Percentiles rank a stretch among this genome's conserved stretches.
These are phyloP conservation scores for Caenorhabditis remanei DNA, from an alignment of 1,140 invertebrate genomes.

Conservation along the genomic window DNA sequence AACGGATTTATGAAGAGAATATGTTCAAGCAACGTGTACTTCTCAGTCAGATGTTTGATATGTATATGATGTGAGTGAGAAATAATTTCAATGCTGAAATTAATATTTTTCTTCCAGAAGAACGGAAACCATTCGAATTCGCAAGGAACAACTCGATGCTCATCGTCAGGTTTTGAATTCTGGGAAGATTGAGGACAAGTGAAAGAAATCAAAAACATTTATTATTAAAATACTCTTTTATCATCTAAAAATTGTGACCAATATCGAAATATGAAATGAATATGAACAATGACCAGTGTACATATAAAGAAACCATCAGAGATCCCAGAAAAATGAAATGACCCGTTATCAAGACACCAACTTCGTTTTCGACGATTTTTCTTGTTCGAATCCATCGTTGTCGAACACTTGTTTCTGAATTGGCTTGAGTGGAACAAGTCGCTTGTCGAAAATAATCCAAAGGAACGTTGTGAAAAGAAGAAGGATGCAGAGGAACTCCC, in stretches of 20 bases:
- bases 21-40: constrained; percentile 37
- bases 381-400: constrained; percentile 39
- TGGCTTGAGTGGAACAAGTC: constrained; percentile 29
- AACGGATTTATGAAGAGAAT: constrained; percentile 19
- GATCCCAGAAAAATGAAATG: neutral
- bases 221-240: neutral
- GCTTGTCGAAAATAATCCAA: constrained; percentile 24
- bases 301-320: neutral
- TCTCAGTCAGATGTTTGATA: constrained; percentile 38
- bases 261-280: neutral
- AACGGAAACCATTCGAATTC: constrained; percentile 21
- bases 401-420: constrained; percentile 27
- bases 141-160: neutral
- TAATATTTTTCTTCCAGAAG: neutral
- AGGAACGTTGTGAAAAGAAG: constrained; percentile 42
- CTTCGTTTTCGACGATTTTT: neutral
- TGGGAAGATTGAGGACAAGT: neutral
- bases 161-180: constrained; percentile 5
- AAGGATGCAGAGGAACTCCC: constrained; percentile 21
- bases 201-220: neutral
- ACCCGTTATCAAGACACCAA: neutral
- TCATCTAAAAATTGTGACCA: neutral
- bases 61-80: constrained; percentile 29
- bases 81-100: neutral
- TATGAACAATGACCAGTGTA: constrained; percentile 10